phyloP scores from a whole-genome alignment of 2,797 vertebrate species.

The Cossypha heuglini region DNA sequence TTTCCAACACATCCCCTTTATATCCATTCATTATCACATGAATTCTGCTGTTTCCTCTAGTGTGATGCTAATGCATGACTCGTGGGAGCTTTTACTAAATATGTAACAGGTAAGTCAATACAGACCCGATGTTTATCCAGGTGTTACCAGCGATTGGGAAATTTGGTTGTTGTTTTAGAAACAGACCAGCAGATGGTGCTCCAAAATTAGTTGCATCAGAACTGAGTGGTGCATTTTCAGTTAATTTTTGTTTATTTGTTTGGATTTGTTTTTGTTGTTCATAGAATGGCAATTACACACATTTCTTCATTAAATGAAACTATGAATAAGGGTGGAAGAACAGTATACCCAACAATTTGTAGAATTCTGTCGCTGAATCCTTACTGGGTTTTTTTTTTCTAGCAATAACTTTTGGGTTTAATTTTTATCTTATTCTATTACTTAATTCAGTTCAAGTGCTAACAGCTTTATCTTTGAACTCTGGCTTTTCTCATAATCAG shows the following conservation, averaged over 20 bases:
- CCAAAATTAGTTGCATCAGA: neutral
- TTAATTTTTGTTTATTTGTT: neutral
- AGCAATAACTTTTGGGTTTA: neutral
- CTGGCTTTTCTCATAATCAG: neutral
- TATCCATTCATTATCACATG: neutral
- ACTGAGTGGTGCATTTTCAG: neutral
- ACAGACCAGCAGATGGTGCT: constrained; percentile 50
- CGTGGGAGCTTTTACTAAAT: neutral
- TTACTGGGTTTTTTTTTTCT: neutral
- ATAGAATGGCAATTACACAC: neutral
- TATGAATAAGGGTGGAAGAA: neutral
- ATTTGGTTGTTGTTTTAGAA: neutral
- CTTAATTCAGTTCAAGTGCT: neutral
- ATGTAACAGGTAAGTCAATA: neutral
- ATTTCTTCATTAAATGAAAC: neutral
- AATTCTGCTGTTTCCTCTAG: neutral
- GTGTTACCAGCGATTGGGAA: neutral
- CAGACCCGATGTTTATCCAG: neutral
- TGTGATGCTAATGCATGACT: neutral
- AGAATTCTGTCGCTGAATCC: neutral
- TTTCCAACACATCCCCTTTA: neutral
- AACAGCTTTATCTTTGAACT: neutral
- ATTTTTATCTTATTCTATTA: neutral
- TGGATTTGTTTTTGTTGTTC: neutral
- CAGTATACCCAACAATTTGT: neutral